Conservation (phyloP, 2,113 vertebrate genomes). For the Noctilio leporinus region DNA sequence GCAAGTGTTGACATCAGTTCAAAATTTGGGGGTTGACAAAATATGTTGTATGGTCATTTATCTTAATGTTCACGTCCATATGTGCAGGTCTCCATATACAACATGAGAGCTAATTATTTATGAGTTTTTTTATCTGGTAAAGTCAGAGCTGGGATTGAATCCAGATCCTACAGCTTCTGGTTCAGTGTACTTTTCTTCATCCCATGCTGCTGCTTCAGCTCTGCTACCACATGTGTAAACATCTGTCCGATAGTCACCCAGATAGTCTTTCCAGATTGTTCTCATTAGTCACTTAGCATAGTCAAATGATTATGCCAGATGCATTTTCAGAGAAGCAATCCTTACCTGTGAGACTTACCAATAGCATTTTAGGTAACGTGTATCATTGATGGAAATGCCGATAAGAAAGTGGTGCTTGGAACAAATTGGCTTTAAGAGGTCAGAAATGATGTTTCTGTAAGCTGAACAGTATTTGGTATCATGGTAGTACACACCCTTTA, state of each 20-base stretch:
- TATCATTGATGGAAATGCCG: neutral
- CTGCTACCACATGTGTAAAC: neutral
- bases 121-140: neutral
- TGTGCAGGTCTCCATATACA: neutral
- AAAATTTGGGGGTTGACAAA: neutral
- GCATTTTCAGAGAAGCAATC: neutral
- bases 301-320: too few species aligned
- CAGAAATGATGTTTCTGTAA: neutral
- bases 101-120: neutral
- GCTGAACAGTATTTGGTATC: neutral
- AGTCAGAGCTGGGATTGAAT: neutral
- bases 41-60: neutral
- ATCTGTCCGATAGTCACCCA: slow-evolving; percentile 27
- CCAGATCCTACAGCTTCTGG: neutral
- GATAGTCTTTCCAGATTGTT: neutral
- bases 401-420: neutral
- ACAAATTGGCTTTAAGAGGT: neutral
- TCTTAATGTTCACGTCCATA: slow-evolving; percentile 33
- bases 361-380: neutral
- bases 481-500: fast-evolving
- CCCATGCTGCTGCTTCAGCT: neutral
- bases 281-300: slow-evolving; percentile 19
- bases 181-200: neutral
- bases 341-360: neutral
- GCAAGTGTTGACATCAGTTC: neutral